Conservation (phyloP, 2,797 vertebrate genomes). For the Orestias chungarensis region DNA sequence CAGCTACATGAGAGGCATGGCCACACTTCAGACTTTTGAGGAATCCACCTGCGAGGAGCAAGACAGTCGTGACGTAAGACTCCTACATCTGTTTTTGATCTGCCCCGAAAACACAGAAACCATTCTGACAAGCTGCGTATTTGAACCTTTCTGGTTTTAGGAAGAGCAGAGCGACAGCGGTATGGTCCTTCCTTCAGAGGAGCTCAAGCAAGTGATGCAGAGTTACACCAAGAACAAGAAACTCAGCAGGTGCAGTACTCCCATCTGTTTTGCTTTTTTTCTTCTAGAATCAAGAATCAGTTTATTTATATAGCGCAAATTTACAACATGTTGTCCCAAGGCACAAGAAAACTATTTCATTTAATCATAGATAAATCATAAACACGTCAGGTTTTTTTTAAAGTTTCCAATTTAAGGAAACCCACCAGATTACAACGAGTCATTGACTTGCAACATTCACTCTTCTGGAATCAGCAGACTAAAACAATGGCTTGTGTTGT, state of each 20-base stretch:
- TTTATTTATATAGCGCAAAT: too few relatives aligned
- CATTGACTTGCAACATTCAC: too few relatives aligned
- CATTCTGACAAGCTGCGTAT: neutral
- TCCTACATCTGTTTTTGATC: slow-evolving; percentile 27
- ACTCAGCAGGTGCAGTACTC: slow-evolving; percentile 67
- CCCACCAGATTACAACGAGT: too few relatives aligned
- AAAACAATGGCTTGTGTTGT: too few relatives aligned
- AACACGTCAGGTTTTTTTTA: too few relatives aligned
- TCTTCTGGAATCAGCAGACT: too few relatives aligned
- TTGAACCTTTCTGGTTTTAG: slow-evolving; percentile 66
- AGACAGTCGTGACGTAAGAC: slow-evolving; percentile 74
- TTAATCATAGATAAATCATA: too few relatives aligned
- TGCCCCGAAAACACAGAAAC: neutral
- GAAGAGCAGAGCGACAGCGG: slow-evolving; percentile 85
- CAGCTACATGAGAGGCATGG: slow-evolving; percentile 85
- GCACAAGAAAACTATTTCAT: too few relatives aligned
- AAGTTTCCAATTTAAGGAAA: too few relatives aligned
- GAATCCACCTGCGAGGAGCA: slow-evolving; percentile 78
- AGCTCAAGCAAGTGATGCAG: slow-evolving; percentile 84
- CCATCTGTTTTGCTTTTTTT: too few relatives aligned
- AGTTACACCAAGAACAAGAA: slow-evolving; percentile 72
- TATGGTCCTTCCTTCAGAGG: slow-evolving; percentile 86
- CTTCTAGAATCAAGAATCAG: too few relatives aligned
- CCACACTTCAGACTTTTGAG: slow-evolving; percentile 86
- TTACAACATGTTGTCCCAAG: too few relatives aligned